Evolutionary conservation across 2,113 vertebrate species (phyloP).

Genomic region (Lepus americanus): DNA sequence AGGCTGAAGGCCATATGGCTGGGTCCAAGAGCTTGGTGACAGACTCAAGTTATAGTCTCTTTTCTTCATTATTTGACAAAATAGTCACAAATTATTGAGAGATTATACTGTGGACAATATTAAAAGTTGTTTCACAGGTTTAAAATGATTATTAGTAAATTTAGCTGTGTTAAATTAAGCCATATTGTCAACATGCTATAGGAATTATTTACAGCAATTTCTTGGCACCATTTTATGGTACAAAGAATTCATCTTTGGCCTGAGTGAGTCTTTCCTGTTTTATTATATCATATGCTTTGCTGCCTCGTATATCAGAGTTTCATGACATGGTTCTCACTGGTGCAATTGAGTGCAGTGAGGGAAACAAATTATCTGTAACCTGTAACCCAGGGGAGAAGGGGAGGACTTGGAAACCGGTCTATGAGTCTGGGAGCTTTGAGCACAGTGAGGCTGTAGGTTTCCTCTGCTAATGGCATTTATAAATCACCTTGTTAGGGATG

Average conservation of each 20-base stretch:
- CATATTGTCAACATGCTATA: background rate
- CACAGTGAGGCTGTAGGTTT: background rate
- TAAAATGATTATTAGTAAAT: background rate
- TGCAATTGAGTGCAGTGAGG: background rate
- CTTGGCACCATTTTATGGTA: background rate
- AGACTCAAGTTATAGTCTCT: background rate
- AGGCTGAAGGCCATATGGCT: background rate
- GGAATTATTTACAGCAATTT: background rate
- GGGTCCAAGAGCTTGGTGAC: background rate
- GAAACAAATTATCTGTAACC: background rate
- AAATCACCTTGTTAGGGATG: background rate
- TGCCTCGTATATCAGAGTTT: background rate
- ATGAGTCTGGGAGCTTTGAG: background rate
- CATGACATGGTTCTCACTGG: background rate
- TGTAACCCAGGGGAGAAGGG: background rate
- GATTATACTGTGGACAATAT: background rate
- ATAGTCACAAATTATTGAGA: conserved; percentile 21
- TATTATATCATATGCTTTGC: background rate
- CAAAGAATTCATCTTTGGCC: conserved; percentile 1
- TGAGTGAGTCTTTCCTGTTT: background rate
- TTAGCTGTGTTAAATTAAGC: conserved; percentile 21
- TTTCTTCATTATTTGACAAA: conserved; percentile 19
- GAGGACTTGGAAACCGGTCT: background rate
- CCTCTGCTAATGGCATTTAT: background rate
- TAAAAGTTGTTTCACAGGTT: background rate